Base-by-base conservation (phyloP, 1,140 invertebrate species). In the Ceratosolen solmsi region DNA sequence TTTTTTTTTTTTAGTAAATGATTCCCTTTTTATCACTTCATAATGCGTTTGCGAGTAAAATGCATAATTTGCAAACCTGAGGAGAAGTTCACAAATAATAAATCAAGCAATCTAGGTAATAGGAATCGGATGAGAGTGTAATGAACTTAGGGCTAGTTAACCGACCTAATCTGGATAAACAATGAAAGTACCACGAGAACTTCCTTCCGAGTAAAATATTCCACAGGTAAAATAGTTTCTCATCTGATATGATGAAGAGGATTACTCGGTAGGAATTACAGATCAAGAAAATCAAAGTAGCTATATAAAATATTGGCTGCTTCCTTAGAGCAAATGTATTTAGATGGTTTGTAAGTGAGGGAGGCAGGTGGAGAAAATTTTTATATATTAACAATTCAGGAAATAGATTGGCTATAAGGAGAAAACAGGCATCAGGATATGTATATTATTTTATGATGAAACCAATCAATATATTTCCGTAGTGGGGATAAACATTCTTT, bases 241-340 rank as follows among this genome's bases (percentile, higher is more conserved):
- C 63, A n/a, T 38, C 17, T n/a, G 63, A 68, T 36, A 25, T 68
- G 17, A 17, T 9, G 33, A 17, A 9, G 20, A 68, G 63, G 2
- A 68, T 38, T 68, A n/a, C 63, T 20, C 63, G 33, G 15, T 20
- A 68, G 63, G 63, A 68, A 68, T 68, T 20, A 38, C 17, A 33
- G 33, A 36, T 68, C 38, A 68, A 68, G 60, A 36, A 63, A 63
- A 63, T 63, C 60, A 63, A 63, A 63, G 60, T 68, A n/a, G 2
- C 33, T 38, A 1, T 38, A 33, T 36, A 38, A 11, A 68, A 68
- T 68, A 68, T 68, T 68, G 27, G 63, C 38, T 33, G 36, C 20
- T 33, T 68, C 63, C 38, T 68, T 38, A 68, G 0, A 38, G 33
- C 38, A 38, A 68, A 20, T 38, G 5, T 68, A 68, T 68, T 68